Conservation (phyloP, 1,140 invertebrate genomes). For the Centruroides vittatus region DNA sequence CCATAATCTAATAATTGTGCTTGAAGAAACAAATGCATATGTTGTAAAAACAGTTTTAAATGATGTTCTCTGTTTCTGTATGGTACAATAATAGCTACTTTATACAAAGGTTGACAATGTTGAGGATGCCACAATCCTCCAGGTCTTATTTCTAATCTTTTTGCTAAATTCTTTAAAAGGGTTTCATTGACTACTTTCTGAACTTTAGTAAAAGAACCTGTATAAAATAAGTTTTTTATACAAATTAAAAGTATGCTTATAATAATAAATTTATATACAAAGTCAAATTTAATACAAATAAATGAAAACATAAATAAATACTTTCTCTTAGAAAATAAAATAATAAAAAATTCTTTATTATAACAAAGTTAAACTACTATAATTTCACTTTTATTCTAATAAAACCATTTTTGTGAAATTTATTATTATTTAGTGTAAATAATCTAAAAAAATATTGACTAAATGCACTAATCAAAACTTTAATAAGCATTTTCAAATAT, state of each 20-base stretch:
- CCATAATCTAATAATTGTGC: slow-evolving; percentile 76
- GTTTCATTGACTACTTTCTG: slow-evolving; percentile 9
- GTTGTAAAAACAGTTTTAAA: slow-evolving; percentile 60
- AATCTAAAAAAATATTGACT: too few species aligned
- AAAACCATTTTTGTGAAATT: too few species aligned
- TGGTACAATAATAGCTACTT: slow-evolving; percentile 74
- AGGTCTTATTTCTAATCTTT: slow-evolving; percentile 3
- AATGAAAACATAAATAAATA: too few species aligned
- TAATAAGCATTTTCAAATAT: too few species aligned
- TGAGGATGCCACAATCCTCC: slow-evolving; percentile 60
- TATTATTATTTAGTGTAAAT: too few species aligned
- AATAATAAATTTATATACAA: too few species aligned
- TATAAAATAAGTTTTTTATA: not conserved
- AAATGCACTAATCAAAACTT: too few species aligned
- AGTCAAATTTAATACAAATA: too few species aligned
- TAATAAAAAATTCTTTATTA: too few species aligned
- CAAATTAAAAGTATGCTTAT: not conserved
- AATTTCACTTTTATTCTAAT: too few species aligned
- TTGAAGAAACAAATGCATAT: slow-evolving; percentile 80
- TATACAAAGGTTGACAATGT: slow-evolving; percentile 54
- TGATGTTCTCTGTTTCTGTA: slow-evolving; percentile 72
- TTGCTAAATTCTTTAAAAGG: slow-evolving; percentile 2
- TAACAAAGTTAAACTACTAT: too few species aligned
- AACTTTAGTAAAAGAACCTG: slow-evolving; percentile 2
- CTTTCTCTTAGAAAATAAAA: too few species aligned